These are phyloP conservation scores for Oreamnos americanus DNA, from an alignment of 2,113 vertebrate genomes.

Conservation along the genomic window DNA sequence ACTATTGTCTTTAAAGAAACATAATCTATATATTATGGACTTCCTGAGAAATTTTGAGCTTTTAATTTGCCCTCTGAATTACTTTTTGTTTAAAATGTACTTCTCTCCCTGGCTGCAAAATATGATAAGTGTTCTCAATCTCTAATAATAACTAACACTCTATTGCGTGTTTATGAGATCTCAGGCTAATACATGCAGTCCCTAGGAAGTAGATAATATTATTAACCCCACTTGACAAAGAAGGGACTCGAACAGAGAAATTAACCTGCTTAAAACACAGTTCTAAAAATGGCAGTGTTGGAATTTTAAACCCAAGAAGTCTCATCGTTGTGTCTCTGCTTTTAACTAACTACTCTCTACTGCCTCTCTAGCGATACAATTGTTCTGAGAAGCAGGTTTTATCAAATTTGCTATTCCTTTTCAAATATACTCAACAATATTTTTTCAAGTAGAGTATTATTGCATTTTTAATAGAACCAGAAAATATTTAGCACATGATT, in stretches of 20 bases:
- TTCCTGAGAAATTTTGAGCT: neutral
- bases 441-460: neutral
- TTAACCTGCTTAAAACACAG: neutral
- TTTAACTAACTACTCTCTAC: neutral
- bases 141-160: neutral
- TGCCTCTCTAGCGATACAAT: neutral
- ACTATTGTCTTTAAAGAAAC: neutral
- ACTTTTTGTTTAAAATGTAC: neutral
- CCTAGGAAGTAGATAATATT: neutral
- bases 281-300: neutral
- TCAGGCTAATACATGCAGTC: neutral
- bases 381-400: neutral
- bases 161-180: neutral
- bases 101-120: neutral
- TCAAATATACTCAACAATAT: neutral
- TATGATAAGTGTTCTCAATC: conserved; percentile 2
- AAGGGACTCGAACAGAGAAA: neutral
- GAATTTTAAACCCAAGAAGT: conserved; percentile 12
- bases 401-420: neutral
- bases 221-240: conserved; percentile 13
- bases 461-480: neutral
- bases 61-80: conserved; percentile 3
- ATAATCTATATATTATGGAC: neutral
- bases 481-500: neutral
- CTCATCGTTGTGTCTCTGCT: neutral